Conservation (phyloP, 1,140 invertebrate species). For the Xylocopa sonorina region DNA sequence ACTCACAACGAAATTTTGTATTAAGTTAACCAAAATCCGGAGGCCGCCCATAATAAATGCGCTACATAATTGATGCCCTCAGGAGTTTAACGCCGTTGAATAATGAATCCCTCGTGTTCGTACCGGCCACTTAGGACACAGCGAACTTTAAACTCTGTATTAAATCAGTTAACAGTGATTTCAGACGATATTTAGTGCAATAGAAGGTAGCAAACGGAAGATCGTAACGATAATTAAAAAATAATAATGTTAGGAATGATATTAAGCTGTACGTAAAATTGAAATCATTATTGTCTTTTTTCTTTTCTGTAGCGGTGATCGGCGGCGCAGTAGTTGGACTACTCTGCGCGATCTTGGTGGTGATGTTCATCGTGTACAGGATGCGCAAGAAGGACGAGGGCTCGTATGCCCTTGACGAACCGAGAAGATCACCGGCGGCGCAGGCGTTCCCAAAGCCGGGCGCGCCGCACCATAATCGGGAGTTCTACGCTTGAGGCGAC, state of each 20-base stretch:
- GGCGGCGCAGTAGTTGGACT: constrained; percentile 98
- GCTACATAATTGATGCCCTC: constrained; percentile 28
- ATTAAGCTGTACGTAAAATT: not conserved
- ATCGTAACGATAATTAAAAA: no score
- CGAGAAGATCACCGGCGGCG: constrained; percentile 94
- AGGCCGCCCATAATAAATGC: constrained; percentile 26
- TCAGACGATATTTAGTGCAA: not conserved
- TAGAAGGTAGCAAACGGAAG: not conserved
- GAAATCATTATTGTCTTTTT: not conserved
- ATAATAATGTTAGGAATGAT: not conserved
- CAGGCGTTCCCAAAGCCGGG: constrained; percentile 92
- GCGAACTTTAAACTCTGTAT: not conserved
- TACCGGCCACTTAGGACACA: not conserved
- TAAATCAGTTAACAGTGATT: not conserved
- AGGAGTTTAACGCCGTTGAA: constrained; percentile 12
- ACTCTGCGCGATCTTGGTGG: constrained; percentile 97
- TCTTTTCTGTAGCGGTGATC: constrained; percentile 92
- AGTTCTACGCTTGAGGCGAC: constrained; percentile 95
- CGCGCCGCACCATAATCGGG: constrained; percentile 91
- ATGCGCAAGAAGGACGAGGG: constrained; percentile 99
- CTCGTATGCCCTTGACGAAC: constrained; percentile 98
- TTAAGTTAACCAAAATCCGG: constrained; percentile 25
- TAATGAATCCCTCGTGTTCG: not conserved
- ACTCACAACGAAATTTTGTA: constrained; percentile 21
- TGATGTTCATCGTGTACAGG: constrained; percentile 99